Base-by-base conservation (phyloP, 2,888 invertebrate species). In the Polydrusus pterygomalis region DNA sequence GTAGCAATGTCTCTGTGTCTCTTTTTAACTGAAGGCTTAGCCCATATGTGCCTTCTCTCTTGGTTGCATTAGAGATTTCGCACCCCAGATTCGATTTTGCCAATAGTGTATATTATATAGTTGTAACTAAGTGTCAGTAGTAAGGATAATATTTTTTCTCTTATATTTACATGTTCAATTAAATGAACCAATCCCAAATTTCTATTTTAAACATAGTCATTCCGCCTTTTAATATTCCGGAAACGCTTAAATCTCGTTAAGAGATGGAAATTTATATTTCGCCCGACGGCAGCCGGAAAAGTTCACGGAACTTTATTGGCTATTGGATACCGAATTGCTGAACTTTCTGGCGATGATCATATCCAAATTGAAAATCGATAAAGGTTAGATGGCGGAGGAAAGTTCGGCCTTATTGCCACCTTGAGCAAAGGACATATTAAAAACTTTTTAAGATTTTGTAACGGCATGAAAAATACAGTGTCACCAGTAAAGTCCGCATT, bases 221-320 rank as follows among this genome's bases (percentile, higher is more conserved):
- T 45, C 10, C 25, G 45, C 25, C 45, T 13, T 63, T 63, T 45
- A 63, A 47, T 63, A 63, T 47, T 43, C 45, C 15, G n/a, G 45
- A 63, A 63, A 63, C 63, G 63, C 63, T 47, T 30, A 63, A 65
- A 49, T 49, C 49, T 49, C 34, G 51, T 30, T 65, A 49, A 65
- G 49, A 65, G 65, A 51, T 65, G 65, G 65, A 65, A 49, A 65
- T 65, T 65, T 60, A 60, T 60, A 40, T 54, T 60, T 40, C 58
- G 9, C 10, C 17, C 51, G 13, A 47, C 13, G 15, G 49, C 17
- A 17, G 38, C 15, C 49, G 10, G 65, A 49, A 65, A 65, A 51
- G 65, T 65, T 65, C 49, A 18, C 17, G 49, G 49, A 17, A 11
- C 15, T 49, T 51, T 49, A 49, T 65, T 65, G 34, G 65, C 65